Conservation (phyloP, 1,140 invertebrate genomes). For the Drosophila athabasca region DNA sequence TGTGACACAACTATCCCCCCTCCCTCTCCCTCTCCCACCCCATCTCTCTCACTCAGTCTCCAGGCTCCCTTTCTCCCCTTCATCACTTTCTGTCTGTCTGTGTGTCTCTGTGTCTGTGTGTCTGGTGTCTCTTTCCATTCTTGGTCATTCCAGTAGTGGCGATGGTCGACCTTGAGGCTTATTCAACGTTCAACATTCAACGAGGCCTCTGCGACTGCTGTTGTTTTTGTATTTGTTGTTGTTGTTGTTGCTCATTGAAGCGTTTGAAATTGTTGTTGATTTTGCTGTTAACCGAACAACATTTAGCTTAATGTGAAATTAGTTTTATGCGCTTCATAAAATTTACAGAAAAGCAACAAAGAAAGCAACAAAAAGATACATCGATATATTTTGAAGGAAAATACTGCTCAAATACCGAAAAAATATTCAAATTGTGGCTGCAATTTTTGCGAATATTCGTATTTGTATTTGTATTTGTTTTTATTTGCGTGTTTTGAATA, state of each 20-base stretch:
- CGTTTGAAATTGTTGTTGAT: conserved; percentile 46
- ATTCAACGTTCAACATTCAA: conserved; percentile 13
- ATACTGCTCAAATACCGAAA: conserved; percentile 22
- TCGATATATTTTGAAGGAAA: conserved; percentile 14
- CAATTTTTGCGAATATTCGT: conserved; percentile 29
- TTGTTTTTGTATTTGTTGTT: conserved; percentile 16
- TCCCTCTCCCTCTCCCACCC: no score
- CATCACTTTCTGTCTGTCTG: no score
- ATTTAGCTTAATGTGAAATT: conserved; percentile 33
- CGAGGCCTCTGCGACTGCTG: conserved; percentile 32
- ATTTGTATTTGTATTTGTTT: conserved; percentile 24
- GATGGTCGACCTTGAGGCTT: conserved; percentile 54
- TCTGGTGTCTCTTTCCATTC: not conserved
- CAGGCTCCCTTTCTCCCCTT: not conserved
- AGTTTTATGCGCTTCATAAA: conserved; percentile 56
- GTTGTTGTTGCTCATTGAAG: conserved; percentile 57
- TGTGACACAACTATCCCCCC: conserved; percentile 1
- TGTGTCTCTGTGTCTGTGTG: no score
- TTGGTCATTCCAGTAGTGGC: conserved; percentile 18
- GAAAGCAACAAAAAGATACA: conserved; percentile 15
- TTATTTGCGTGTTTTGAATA: conserved; percentile 15
- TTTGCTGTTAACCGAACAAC: conserved; percentile 5
- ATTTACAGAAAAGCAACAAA: conserved; percentile 40
- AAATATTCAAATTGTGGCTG: conserved; percentile 36
- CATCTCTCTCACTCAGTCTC: not conserved